phyloP scores from a whole-genome alignment of 2,888 invertebrate species.

The Gisinianus flammeolus region DNA sequence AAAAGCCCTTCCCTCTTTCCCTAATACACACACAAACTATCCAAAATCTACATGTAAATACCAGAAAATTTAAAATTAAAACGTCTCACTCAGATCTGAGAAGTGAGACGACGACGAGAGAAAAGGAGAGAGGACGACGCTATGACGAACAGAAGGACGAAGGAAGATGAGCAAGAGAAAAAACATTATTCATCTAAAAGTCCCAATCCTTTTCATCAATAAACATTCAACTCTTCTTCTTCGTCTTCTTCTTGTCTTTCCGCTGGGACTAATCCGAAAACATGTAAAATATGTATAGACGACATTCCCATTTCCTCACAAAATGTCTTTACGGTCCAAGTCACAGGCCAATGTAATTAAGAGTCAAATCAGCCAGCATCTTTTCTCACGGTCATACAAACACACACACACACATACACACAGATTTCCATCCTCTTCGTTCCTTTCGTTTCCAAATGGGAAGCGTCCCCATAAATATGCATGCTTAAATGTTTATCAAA shows the following conservation, averaged over 20 bases:
- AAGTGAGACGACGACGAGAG: no score
- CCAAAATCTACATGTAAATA: background rate
- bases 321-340: background rate
- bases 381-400: background rate
- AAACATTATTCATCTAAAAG: background rate
- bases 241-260: no score
- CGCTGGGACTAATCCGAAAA: background rate
- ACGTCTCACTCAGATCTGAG: background rate
- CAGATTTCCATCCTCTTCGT: background rate
- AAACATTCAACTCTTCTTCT: background rate
- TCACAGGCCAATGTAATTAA: background rate
- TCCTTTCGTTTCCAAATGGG: background rate
- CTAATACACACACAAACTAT: background rate
- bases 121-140: no score
- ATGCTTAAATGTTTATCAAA: conserved; percentile 42
- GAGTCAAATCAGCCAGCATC: conserved; percentile 4
- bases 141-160: no score
- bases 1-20: background rate
- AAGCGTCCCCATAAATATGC: conserved; percentile 30
- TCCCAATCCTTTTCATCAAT: background rate
- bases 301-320: background rate
- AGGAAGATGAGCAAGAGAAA: no score
- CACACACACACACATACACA: background rate
- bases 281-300: background rate
- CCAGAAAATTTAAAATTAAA: background rate